phyloP scores from a whole-genome alignment of 2,797 vertebrate species.

The Danio jaintianensis region DNA sequence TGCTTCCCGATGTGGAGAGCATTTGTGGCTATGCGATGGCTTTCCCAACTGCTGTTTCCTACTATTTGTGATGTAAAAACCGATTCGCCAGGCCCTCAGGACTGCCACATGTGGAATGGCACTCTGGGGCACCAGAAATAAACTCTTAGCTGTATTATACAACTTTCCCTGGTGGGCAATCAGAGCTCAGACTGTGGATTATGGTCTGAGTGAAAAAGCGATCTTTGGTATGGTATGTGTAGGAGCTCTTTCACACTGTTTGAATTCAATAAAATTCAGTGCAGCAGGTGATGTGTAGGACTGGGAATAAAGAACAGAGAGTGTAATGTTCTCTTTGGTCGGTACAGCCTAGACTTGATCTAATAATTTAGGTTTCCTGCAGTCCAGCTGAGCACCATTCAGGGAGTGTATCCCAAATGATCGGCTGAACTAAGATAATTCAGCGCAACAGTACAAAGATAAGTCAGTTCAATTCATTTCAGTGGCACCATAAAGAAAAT shows the following conservation, averaged over 20 bases:
- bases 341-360: slow-evolving; percentile 27
- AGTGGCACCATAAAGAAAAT: not conserved
- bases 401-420: slow-evolving; percentile 11
- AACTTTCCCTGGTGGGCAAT: slow-evolving; percentile 68
- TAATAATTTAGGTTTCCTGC: slow-evolving; percentile 17
- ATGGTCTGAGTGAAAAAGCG: slow-evolving; percentile 71
- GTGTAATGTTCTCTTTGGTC: slow-evolving; percentile 33
- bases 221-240: slow-evolving; percentile 53
- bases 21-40: slow-evolving; percentile 52
- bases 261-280: slow-evolving; percentile 41
- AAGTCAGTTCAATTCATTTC: not conserved
- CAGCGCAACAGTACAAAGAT: not conserved
- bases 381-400: slow-evolving; percentile 1
- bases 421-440: not conserved
- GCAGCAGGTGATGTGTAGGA: slow-evolving; percentile 49
- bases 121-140: slow-evolving; percentile 75
- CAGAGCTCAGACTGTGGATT: slow-evolving; percentile 68
- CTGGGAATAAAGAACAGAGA: slow-evolving; percentile 45
- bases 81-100: slow-evolving; percentile 66
- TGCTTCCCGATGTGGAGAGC: slow-evolving; percentile 71
- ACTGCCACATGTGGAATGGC: slow-evolving; percentile 64
- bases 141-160: slow-evolving; percentile 77
- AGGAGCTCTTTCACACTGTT: slow-evolving; percentile 49
- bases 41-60: slow-evolving; percentile 67
- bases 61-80: slow-evolving; percentile 66